phyloP scores from a whole-genome alignment of 2,888 invertebrate species.

The Acanthopleura granulata region DNA sequence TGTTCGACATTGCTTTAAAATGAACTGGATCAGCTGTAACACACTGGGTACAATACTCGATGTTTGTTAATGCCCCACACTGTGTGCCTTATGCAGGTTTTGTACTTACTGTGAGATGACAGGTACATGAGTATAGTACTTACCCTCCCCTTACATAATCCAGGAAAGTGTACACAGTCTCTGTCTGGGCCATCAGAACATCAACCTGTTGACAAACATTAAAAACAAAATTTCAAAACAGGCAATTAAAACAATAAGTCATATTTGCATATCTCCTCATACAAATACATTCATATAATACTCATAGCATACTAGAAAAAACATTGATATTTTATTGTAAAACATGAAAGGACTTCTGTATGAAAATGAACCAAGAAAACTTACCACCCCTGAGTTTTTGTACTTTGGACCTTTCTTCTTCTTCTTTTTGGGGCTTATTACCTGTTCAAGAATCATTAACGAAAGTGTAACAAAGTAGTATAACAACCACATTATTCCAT shows the following conservation, averaged over 20 bases:
- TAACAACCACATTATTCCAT: too few species aligned
- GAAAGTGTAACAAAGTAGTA: too few species aligned
- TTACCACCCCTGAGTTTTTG: constrained; percentile 64
- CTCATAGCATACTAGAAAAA: too few species aligned
- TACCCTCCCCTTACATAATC: constrained; percentile 75
- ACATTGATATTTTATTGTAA: too few species aligned
- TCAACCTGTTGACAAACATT: constrained; percentile 45
- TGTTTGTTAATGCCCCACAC: too few species aligned
- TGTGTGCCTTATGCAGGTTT: too few species aligned
- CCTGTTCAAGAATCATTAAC: constrained; percentile 36
- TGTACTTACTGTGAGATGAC: too few species aligned
- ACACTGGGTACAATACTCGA: too few species aligned
- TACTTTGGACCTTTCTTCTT: constrained; percentile 59
- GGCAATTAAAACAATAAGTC: background rate
- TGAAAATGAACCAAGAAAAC: constrained; percentile 21
- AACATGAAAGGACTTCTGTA: too few species aligned
- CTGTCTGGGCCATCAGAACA: constrained; percentile 50
- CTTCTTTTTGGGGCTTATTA: constrained; percentile 58
- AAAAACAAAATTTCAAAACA: background rate
- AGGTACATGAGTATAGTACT: constrained; percentile 28
- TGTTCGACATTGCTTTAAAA: too few species aligned
- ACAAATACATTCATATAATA: too few species aligned
- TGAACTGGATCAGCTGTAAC: too few species aligned
- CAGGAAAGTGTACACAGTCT: constrained; percentile 68
- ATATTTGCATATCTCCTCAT: background rate